Evolutionary conservation across 2,888 invertebrate genomes (phyloP).

Genomic region (Melieria omissa): DNA sequence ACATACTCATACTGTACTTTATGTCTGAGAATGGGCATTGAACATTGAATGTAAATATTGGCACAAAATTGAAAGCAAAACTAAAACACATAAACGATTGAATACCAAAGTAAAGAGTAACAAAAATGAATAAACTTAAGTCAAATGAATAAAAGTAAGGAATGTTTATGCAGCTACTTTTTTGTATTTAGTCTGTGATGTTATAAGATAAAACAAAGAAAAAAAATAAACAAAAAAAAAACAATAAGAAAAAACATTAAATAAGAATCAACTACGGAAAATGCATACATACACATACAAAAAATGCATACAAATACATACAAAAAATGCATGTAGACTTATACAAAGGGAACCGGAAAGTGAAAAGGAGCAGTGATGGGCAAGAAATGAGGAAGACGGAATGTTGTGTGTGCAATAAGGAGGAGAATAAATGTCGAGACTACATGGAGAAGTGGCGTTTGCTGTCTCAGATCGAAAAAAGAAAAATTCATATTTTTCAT

Average conservation of each 20-base stretch:
- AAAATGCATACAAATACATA: no score
- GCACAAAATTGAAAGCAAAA: constrained; percentile 14
- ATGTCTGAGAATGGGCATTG: no score
- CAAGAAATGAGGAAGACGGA: no score
- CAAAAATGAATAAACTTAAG: background rate
- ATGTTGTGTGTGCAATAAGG: no score
- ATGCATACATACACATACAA: no score
- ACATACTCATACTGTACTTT: no score
- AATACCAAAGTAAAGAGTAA: background rate
- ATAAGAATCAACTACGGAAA: background rate
- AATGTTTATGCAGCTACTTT: constrained; percentile 38
- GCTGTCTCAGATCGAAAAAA: no score
- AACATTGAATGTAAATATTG: constrained; percentile 8
- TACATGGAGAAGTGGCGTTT: no score
- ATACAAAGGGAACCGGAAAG: background rate
- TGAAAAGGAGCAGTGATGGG: background rate
- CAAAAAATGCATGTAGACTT: background rate
- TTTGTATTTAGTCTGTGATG: constrained; percentile 52
- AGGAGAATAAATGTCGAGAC: no score
- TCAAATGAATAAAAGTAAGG: no score
- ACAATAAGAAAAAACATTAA: background rate
- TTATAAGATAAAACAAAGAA: constrained; percentile 42
- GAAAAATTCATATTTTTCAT: no score
- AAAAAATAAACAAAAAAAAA: constrained; percentile 4
- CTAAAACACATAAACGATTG: constrained; percentile 8